Percentiles rank a stretch among this genome's conserved stretches.
Evolutionary conservation across 2,888 invertebrate species (phyloP).

Genomic region (Drosophila rubida): DNA sequence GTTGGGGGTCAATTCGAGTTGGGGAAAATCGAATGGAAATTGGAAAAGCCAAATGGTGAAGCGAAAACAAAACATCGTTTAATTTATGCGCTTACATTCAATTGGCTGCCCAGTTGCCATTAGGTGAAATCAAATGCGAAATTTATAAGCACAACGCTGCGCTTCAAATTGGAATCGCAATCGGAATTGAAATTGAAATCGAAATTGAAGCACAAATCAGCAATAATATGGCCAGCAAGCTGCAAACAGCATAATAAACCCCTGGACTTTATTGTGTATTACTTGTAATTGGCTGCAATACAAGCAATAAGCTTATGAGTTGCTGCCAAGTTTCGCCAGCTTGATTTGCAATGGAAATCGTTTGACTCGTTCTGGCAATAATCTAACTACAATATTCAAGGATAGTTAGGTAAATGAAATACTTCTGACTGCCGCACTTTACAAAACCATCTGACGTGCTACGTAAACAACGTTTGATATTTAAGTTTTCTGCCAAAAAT

Average conservation of each 20-base stretch:
- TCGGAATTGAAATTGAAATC: neutral
- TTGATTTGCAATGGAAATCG: constrained; percentile 1
- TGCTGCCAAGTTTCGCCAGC: neutral
- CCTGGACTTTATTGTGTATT: constrained; percentile 19
- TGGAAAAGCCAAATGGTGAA: constrained; percentile 33
- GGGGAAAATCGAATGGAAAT: neutral
- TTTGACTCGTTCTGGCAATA: too few species aligned
- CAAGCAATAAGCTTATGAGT: constrained; percentile 6
- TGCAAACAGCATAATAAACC: constrained; percentile 29
- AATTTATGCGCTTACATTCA: constrained; percentile 35
- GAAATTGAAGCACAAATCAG: constrained; percentile 15
- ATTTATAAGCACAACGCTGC: constrained; percentile 3
- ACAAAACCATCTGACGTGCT: too few species aligned
- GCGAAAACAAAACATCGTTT: constrained; percentile 57
- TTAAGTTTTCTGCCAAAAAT: neutral
- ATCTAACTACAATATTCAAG: too few species aligned
- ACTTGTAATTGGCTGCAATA: constrained; percentile 14
- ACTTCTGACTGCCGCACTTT: too few species aligned
- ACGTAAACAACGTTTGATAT: neutral
- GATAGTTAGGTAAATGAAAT: too few species aligned
- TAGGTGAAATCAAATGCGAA: constrained; percentile 17
- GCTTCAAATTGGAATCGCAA: neutral
- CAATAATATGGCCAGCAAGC: constrained; percentile 19
- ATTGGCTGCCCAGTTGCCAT: neutral
- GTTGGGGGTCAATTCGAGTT: constrained; percentile 39